Evolutionary conservation across 2,888 invertebrate species (phyloP).

Genomic region (Plusia festucae): DNA sequence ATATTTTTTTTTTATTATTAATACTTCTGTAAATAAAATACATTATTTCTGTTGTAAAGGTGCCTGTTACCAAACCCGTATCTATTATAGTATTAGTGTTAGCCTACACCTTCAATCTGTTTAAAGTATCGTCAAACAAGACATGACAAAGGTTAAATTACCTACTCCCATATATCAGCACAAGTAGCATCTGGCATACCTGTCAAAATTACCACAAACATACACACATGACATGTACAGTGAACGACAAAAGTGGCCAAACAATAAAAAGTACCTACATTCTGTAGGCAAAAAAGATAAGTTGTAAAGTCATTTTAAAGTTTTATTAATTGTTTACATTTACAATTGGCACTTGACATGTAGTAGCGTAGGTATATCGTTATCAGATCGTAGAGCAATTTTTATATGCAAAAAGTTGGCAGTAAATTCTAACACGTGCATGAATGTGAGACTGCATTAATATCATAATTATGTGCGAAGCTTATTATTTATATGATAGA

Average conservation of each 20-base stretch:
- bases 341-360: not conserved
- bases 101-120: not conserved
- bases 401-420: not conserved
- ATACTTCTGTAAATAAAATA: no score
- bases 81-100: not conserved
- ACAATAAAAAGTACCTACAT: not conserved
- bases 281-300: not conserved
- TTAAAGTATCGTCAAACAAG: not conserved
- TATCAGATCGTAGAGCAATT: not conserved
- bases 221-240: not conserved
- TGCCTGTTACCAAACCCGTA: not conserved
- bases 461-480: not conserved
- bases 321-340: not conserved
- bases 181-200: not conserved
- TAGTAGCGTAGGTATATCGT: not conserved
- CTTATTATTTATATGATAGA: not conserved
- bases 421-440: not conserved
- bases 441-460: not conserved
- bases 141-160: conserved; percentile 5
- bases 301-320: not conserved
- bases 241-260: not conserved
- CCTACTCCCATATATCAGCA: not conserved
- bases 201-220: conserved; percentile 6
- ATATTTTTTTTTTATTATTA: no score
- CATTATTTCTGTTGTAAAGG: no score